A percentile compares a stretch with the other conserved stretches of the same genome.
Evolutionary conservation across 1,140 invertebrate genomes (phyloP).

Genomic region (Calosoma granatense): DNA sequence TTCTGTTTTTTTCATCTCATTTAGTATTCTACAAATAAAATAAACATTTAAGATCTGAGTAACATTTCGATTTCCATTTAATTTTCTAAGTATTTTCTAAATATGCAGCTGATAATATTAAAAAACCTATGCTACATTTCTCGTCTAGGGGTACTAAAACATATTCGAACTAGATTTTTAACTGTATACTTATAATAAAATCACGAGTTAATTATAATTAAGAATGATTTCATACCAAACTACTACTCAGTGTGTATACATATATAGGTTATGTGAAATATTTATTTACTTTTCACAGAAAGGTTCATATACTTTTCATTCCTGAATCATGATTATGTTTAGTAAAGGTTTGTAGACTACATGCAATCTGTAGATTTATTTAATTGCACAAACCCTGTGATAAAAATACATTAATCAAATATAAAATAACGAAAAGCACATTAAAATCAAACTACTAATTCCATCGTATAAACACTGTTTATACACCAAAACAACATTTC

Average conservation of each 20-base stretch:
- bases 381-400: neutral
- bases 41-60: slow-evolving; percentile 5
- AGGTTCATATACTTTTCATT: too few relatives aligned
- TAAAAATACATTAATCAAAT: too few relatives aligned
- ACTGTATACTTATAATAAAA: slow-evolving; percentile 2
- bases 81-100: neutral
- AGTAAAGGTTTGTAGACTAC: too few relatives aligned
- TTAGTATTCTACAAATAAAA: neutral
- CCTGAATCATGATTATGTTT: too few relatives aligned
- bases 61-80: slow-evolving; percentile 2
- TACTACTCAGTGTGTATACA: neutral
- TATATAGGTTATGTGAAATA: neutral
- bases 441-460: too few relatives aligned
- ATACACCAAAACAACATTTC: too few relatives aligned
- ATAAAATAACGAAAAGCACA: too few relatives aligned
- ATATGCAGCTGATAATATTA: neutral
- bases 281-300: too few relatives aligned
- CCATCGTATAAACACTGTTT: too few relatives aligned
- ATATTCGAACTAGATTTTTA: slow-evolving; percentile 2
- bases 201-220: slow-evolving; percentile 1
- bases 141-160: neutral
- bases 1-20: neutral
- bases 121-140: neutral
- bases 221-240: slow-evolving; percentile 1
- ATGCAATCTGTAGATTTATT: neutral